Conservation (phyloP, 2,113 vertebrate genomes). For the Rynchops niger region DNA sequence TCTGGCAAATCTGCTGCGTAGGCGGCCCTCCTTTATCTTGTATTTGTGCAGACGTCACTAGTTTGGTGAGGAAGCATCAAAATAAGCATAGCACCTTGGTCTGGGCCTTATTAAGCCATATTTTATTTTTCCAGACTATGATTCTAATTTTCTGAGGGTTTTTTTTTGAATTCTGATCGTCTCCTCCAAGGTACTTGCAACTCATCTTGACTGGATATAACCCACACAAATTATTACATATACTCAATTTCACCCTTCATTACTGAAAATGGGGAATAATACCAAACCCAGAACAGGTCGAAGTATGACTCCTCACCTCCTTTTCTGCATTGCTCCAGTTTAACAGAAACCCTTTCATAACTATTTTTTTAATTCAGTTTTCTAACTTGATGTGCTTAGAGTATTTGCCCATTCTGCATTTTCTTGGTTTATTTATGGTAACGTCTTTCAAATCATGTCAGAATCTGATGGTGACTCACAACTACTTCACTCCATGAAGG, state of each 20-base stretch:
- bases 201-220: rapidly evolving
- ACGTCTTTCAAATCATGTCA: conserved; percentile 5
- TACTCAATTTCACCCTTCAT: not conserved
- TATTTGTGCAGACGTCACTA: not conserved
- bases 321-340: not conserved
- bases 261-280: not conserved
- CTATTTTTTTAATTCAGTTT: not conserved
- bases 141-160: not conserved
- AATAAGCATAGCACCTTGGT: not conserved
- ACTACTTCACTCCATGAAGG: not conserved
- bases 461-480: conserved; percentile 38
- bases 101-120: not conserved
- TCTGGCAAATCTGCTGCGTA: not conserved
- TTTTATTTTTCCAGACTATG: not conserved
- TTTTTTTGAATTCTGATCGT: not conserved
- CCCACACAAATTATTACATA: not conserved
- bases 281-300: not conserved
- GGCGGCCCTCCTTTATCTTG: not conserved
- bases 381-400: not conserved
- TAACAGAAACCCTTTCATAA: not conserved
- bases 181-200: not conserved
- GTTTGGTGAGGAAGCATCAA: not conserved
- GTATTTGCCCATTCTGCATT: not conserved
- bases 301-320: not conserved
- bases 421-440: conserved; percentile 28